phyloP scores from a whole-genome alignment of 2,797 vertebrate species.

The Poeciliopsis infans region DNA sequence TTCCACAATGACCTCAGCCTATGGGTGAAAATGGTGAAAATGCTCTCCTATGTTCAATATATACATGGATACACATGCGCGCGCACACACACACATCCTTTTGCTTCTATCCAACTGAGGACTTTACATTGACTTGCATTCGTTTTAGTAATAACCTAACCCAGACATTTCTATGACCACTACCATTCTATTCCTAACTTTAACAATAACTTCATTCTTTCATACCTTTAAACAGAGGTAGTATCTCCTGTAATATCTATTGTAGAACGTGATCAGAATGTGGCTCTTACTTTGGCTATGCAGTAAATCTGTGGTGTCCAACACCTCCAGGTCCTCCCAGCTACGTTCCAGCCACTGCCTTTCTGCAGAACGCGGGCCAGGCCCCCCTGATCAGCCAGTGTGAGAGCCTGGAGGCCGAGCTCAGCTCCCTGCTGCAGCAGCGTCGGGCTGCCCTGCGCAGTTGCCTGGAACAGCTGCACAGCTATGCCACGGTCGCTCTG shows the following conservation, averaged over 20 bases:
- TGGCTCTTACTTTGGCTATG: neutral
- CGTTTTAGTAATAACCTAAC: too few relatives aligned
- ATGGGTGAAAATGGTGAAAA: too few relatives aligned
- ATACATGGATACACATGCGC: too few relatives aligned
- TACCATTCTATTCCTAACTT: too few relatives aligned
- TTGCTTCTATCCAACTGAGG: too few relatives aligned
- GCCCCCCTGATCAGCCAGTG: conserved; percentile 96
- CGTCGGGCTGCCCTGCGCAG: conserved; percentile 88
- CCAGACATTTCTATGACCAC: too few relatives aligned
- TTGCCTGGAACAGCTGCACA: conserved; percentile 96
- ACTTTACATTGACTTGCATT: too few relatives aligned
- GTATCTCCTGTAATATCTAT: neutral
- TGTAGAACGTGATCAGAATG: neutral
- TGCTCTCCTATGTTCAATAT: too few relatives aligned
- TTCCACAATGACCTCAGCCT: too few relatives aligned
- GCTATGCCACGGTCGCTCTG: conserved; percentile 95
- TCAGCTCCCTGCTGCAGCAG: conserved; percentile 91
- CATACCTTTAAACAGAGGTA: too few relatives aligned
- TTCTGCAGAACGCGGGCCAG: conserved; percentile 97
- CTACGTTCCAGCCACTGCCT: conserved; percentile 95
- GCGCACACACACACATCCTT: too few relatives aligned
- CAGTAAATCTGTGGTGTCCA: neutral
- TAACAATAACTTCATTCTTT: too few relatives aligned
- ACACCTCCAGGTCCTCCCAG: conserved; percentile 89
- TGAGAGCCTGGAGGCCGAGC: conserved; percentile 92